A percentile compares a stretch with the other conserved stretches of the same genome.
phyloP scores from a whole-genome alignment of 2,888 invertebrate genomes.

The Aleiodes alternator region DNA sequence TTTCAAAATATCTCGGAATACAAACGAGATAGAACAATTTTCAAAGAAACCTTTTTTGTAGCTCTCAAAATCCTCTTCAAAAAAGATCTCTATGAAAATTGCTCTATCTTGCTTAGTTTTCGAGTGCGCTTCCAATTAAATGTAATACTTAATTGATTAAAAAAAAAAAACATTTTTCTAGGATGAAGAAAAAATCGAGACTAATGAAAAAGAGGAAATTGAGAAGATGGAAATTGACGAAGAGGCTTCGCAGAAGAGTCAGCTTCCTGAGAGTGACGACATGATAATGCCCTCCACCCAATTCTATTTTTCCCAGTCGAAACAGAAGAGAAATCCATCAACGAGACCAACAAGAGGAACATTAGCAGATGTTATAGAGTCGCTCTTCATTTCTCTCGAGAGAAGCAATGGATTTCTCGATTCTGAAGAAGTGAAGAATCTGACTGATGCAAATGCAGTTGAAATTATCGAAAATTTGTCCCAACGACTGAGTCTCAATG shows the following conservation, averaged over 20 bases:
- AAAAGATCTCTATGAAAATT: no score
- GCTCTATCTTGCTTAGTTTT: no score
- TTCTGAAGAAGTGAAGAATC: constrained; percentile 56
- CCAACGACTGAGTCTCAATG: constrained; percentile 58
- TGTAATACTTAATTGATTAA: no score
- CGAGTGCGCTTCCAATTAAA: no score
- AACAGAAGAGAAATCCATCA: not conserved
- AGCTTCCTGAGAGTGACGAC: constrained; percentile 4
- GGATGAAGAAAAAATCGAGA: not conserved
- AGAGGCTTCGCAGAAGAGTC: constrained; percentile 3
- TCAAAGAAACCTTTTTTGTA: no score
- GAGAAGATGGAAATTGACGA: constrained; percentile 28
- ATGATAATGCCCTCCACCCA: constrained; percentile 30
- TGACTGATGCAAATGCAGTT: constrained; percentile 59
- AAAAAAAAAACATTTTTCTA: not conserved
- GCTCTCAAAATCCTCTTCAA: no score
- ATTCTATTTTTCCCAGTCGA: constrained; percentile 56
- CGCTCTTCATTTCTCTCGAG: constrained; percentile 62
- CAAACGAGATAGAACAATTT: no score
- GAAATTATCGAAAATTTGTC: constrained; percentile 56
- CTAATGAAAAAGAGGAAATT: not conserved
- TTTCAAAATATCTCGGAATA: no score
- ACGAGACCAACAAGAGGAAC: not conserved
- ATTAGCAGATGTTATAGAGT: constrained; percentile 57
- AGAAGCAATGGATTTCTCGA: constrained; percentile 57